A percentile compares a stretch with the other conserved stretches of the same genome.
These are phyloP conservation scores for Neodontobutis hainanensis DNA, from an alignment of 2,113 vertebrate species.

Conservation along the genomic window DNA sequence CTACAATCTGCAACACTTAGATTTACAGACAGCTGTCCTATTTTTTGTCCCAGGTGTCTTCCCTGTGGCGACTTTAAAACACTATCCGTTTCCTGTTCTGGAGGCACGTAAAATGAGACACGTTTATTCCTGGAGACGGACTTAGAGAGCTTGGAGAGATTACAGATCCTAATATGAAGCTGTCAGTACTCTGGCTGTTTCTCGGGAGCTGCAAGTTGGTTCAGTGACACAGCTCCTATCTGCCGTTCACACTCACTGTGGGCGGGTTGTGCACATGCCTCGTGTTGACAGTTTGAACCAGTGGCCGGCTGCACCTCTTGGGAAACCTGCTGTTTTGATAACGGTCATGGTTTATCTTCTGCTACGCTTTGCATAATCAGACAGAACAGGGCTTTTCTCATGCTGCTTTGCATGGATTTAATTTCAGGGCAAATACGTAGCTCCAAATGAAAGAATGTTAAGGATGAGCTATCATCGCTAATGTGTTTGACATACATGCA, in stretches of 20 bases:
- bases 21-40: not conserved
- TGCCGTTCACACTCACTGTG: conserved; percentile 6
- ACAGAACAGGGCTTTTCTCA: conserved; percentile 53
- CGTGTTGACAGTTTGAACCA: conserved; percentile 71
- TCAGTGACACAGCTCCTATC: conserved; percentile 46
- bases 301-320: conserved; percentile 59
- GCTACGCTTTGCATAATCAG: conserved; percentile 75
- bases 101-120: conserved; percentile 18
- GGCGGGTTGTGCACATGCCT: not conserved
- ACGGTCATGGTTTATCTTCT: conserved; percentile 72
- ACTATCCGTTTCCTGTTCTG: conserved; percentile 34
- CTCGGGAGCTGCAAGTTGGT: conserved; percentile 7
- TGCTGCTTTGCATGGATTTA: conserved; percentile 61
- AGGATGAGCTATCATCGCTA: too few relatives aligned
- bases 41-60: conserved; percentile 26
- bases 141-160: conserved; percentile 1
- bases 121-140: conserved; percentile 17
- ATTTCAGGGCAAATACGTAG: conserved; percentile 19
- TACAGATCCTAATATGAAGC: conserved; percentile 19
- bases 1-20: too few relatives aligned
- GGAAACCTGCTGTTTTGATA: conserved; percentile 60
- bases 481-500: too few relatives aligned
- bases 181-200: not conserved
- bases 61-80: conserved; percentile 31
- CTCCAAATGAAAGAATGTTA: too few relatives aligned